These are phyloP conservation scores for Upupa epops DNA, from an alignment of 2,113 vertebrate genomes.

Conservation along the genomic window DNA sequence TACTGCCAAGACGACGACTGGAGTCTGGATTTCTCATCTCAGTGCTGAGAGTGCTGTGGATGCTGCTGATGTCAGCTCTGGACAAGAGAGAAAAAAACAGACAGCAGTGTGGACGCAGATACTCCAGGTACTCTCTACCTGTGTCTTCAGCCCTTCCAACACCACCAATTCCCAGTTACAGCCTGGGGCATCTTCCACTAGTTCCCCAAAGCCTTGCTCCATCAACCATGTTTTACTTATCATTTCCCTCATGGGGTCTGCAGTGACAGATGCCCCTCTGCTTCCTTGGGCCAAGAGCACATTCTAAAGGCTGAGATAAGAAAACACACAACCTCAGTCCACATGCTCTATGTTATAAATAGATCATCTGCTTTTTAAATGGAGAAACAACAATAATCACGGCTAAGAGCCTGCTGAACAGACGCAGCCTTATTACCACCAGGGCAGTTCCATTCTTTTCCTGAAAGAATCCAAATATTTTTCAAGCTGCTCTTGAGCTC, in stretches of 20 bases:
- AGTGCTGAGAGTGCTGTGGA: neutral
- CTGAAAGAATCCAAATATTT: slow-evolving; percentile 37
- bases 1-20: neutral
- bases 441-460: slow-evolving; percentile 40
- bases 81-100: neutral
- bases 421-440: slow-evolving; percentile 47
- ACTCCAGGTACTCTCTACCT: neutral
- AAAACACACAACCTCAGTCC: neutral
- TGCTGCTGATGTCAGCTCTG: neutral
- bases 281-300: neutral
- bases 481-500: slow-evolving; percentile 35
- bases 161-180: neutral
- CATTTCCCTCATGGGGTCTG: neutral
- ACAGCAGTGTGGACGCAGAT: neutral
- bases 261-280: neutral
- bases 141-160: neutral
- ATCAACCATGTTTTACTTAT: neutral
- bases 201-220: neutral
- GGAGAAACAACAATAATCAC: slow-evolving; percentile 45
- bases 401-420: slow-evolving; percentile 50
- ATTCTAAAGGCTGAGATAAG: neutral
- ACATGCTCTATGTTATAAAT: slow-evolving; percentile 50
- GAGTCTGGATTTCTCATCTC: neutral
- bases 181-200: neutral
- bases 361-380: slow-evolving; percentile 45